Conservation (phyloP, 92 coral and sea anemone species). For the Epizoanthus ramosus region DNA sequence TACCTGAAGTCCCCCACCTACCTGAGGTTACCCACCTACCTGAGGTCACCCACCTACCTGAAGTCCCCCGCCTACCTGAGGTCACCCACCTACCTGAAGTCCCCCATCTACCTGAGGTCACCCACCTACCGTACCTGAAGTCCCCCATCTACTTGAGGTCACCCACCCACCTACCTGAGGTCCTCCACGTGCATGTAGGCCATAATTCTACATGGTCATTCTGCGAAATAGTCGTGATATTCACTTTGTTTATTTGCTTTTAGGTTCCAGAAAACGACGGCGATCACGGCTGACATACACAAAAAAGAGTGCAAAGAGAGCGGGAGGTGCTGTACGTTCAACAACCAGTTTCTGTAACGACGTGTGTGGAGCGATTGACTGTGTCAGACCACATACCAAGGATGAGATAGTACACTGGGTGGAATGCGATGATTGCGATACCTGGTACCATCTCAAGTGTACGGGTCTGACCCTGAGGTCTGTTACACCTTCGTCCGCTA, state of each 20-base stretch:
- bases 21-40: too few species aligned
- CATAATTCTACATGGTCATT: too few species aligned
- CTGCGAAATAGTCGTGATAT: too few species aligned
- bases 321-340: not conserved
- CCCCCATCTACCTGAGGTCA: too few species aligned
- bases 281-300: slow-evolving; percentile 29
- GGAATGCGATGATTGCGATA: slow-evolving; percentile 84
- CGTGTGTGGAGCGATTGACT: slow-evolving; percentile 73
- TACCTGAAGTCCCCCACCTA: too few species aligned
- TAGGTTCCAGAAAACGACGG: slow-evolving; percentile 32
- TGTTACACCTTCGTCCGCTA: slow-evolving; percentile 64
- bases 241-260: not conserved
- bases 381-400: slow-evolving; percentile 72
- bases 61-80: too few species aligned
- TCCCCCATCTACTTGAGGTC: too few species aligned
- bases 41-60: too few species aligned
- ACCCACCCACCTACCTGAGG: too few species aligned
- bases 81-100: too few species aligned
- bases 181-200: too few species aligned
- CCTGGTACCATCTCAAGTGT: slow-evolving; percentile 91
- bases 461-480: slow-evolving; percentile 75
- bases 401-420: slow-evolving; percentile 84
- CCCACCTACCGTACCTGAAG: too few species aligned
- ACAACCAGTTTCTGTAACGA: slow-evolving; percentile 19
- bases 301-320: not conserved